phyloP scores from a whole-genome alignment of 2,113 vertebrate genomes.

The Cyprinodon tularosa region DNA sequence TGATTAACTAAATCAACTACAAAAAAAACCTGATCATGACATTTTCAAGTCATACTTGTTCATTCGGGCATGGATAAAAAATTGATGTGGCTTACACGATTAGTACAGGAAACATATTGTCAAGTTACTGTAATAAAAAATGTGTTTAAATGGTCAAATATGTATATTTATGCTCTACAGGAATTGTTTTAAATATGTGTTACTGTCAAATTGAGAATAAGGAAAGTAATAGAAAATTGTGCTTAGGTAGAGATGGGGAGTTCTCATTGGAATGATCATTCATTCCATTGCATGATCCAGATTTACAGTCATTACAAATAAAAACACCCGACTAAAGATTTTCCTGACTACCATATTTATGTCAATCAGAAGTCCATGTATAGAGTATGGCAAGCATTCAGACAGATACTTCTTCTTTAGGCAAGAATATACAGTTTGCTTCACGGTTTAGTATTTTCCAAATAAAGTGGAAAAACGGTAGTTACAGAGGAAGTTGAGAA shows the following conservation, averaged over 20 bases:
- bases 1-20: too few relatives aligned
- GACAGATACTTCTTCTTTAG: constrained; percentile 37
- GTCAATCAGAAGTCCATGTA: constrained; percentile 56
- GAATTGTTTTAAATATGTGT: not conserved
- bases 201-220: constrained; percentile 20
- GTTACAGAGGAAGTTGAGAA: constrained; percentile 36
- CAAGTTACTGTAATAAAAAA: not conserved
- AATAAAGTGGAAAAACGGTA: constrained; percentile 51
- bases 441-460: constrained; percentile 35
- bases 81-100: too few relatives aligned
- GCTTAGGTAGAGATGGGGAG: constrained; percentile 52
- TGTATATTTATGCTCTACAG: not conserved
- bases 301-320: constrained; percentile 64
- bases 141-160: not conserved
- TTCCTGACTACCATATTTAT: constrained; percentile 23
- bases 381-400: constrained; percentile 24
- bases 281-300: constrained; percentile 51
- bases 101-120: not conserved
- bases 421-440: constrained; percentile 18
- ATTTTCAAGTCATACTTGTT: too few relatives aligned
- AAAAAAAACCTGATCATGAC: too few relatives aligned
- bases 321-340: constrained; percentile 34
- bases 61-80: too few relatives aligned
- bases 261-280: constrained; percentile 58
- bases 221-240: constrained; percentile 43